Conservation (phyloP, 2,888 invertebrate species). For the Pollenia labialis region DNA sequence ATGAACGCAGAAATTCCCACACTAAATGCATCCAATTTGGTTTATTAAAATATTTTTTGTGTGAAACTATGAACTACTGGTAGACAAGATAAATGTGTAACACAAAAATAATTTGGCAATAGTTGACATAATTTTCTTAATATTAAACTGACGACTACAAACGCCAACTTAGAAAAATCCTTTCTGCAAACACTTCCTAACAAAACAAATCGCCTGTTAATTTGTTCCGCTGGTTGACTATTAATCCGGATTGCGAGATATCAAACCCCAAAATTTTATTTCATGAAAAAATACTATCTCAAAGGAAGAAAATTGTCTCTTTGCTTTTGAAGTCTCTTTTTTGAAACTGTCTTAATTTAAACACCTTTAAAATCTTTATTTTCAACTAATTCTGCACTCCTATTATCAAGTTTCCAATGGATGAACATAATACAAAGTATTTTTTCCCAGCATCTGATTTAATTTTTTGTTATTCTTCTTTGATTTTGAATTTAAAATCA, state of each 20-base stretch:
- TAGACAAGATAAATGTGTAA: background rate
- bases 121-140: background rate
- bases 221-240: no score
- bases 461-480: background rate
- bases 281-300: background rate
- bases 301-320: background rate
- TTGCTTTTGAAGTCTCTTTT: background rate
- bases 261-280: background rate
- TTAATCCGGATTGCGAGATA: background rate
- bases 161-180: no score
- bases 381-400: conserved; percentile 30
- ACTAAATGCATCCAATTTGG: background rate
- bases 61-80: background rate
- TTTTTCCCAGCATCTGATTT: conserved; percentile 55
- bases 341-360: background rate
- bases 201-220: no score
- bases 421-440: conserved; percentile 28
- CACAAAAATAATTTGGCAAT: background rate
- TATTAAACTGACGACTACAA: background rate
- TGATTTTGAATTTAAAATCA: conserved; percentile 37
- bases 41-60: background rate
- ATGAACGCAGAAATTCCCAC: conserved; percentile 11
- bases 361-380: background rate
- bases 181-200: no score
- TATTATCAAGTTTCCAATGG: conserved; percentile 44